Base-by-base conservation (phyloP, 2,797 vertebrate genomes). In the Myotis planiceps region DNA sequence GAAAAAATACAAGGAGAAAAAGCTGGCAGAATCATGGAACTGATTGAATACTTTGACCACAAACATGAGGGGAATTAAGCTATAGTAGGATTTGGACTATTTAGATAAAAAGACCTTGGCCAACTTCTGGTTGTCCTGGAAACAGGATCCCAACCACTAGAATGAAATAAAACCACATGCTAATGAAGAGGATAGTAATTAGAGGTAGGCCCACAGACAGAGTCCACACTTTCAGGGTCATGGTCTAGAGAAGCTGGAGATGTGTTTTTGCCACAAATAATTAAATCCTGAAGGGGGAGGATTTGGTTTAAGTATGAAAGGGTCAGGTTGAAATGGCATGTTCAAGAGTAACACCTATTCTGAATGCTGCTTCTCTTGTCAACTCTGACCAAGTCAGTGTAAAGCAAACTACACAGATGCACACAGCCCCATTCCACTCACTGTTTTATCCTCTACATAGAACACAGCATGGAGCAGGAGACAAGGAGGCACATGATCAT, bases 111-210 rank as follows among this genome's bases (percentile, higher is more conserved):
- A 87, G 66, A 83, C 49, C 39, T 76, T 49, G 32, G 76, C 71
- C 34, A 87, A 81, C 45, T 69, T 90, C 37, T 63, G 25, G 82
- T 95, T 90, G 85, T 76, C 69, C 16, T 82, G 63, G 90, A 92
- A 95, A 96, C 51, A 53, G 63, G n/a, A 95, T 88, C 91, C 51
- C 34, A 92, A 83, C 25, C 18, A 78, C 85, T 68, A 65, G 14
- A 90, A 78, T 18, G 25, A 88, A 55, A 90, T 79, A 42, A 88
- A 82, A 90, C 71, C 45, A 69, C 32, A 83, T 66, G 47, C 29
- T 78, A 95, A 95, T 75, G 37, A 79, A 74, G 51, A 79, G 84
- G 81, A 42, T 42, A 89, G 2, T 63, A 75, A 90, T 91, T 80
- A 87, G 9, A 92, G 47, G 34, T 76, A 23, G 8, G 45, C 25